Conservation (phyloP, 2,113 vertebrate species). For the Centrocercus urophasianus region DNA sequence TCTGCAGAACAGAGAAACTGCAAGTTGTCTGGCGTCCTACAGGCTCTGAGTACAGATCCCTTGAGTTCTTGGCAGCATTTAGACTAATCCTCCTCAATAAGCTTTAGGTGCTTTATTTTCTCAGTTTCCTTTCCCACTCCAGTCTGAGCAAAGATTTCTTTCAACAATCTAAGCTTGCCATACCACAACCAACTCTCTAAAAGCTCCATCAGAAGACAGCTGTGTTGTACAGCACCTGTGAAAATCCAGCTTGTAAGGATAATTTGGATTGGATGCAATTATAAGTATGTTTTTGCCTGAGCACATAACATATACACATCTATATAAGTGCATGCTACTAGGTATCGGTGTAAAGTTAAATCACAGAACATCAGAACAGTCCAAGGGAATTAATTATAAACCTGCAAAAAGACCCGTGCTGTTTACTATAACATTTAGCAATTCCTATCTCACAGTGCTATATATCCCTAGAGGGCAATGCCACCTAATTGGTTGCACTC, state of each 20-base stretch:
- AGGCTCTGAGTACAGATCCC: not conserved
- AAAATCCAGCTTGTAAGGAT: not conserved
- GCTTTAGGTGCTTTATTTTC: not conserved
- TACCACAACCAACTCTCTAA: not conserved
- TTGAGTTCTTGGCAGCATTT: not conserved
- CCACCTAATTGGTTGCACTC: not conserved
- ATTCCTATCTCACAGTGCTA: not conserved
- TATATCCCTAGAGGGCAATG: slow-evolving; percentile 36
- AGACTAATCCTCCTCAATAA: not conserved
- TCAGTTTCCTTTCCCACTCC: not conserved
- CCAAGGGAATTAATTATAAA: not conserved
- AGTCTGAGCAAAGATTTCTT: not conserved
- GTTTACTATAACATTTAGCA: not conserved
- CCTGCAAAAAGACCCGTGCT: not conserved
- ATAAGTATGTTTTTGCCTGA: not conserved
- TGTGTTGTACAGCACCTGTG: not conserved
- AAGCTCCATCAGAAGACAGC: not conserved
- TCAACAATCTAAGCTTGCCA: not conserved
- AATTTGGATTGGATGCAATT: not conserved
- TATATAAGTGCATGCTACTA: not conserved
- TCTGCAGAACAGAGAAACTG: not conserved
- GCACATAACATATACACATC: not conserved
- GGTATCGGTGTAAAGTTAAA: not conserved
- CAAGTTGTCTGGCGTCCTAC: not conserved
- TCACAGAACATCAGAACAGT: not conserved